These are phyloP conservation scores for Podarcis siculus DNA, from an alignment of 2,797 vertebrate genomes.

Conservation along the genomic window DNA sequence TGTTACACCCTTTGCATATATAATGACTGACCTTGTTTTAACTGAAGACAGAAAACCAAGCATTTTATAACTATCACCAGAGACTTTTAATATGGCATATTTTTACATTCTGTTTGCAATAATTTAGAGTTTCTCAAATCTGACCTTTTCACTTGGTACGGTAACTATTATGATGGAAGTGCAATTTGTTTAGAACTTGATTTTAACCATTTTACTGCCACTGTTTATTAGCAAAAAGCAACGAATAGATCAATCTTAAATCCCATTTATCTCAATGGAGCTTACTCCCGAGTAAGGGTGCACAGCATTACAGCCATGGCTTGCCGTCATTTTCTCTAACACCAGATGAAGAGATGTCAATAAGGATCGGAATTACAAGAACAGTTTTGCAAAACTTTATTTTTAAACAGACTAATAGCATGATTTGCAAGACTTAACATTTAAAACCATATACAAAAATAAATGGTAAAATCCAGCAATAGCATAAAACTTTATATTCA, in stretches of 20 bases:
- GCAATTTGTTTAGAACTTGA: neutral
- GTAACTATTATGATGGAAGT: neutral
- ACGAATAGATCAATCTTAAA: neutral
- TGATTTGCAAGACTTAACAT: neutral
- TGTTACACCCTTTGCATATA: constrained; percentile 11
- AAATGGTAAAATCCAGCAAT: neutral
- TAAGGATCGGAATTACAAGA: neutral
- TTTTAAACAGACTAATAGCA: neutral
- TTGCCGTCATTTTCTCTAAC: neutral
- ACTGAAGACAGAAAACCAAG: neutral
- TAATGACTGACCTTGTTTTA: constrained; percentile 26
- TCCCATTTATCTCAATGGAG: neutral
- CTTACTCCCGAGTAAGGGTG: neutral
- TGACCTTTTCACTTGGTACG: neutral
- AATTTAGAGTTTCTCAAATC: constrained; percentile 8
- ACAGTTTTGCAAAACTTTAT: neutral
- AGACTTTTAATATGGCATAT: neutral
- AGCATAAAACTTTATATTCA: neutral
- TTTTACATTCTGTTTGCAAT: constrained; percentile 17
- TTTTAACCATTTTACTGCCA: neutral
- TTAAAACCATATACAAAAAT: neutral
- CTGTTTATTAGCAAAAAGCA: neutral
- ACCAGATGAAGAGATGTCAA: neutral
- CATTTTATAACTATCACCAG: neutral
- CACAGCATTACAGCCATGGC: neutral